Conservation (phyloP, 1,140 invertebrate genomes). For the Pseudomyrmex sp. region DNA sequence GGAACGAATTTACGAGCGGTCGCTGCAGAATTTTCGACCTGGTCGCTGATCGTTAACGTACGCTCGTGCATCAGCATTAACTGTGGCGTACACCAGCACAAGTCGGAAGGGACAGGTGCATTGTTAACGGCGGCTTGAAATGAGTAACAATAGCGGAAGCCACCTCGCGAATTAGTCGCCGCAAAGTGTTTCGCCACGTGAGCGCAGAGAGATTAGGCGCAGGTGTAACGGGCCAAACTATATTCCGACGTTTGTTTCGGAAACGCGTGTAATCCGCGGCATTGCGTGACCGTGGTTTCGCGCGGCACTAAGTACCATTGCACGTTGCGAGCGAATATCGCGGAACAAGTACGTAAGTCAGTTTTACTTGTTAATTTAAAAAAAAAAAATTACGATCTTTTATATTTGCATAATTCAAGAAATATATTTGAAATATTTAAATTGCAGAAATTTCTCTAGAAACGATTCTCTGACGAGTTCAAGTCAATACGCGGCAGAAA, state of each 20-base stretch:
- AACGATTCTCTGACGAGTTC: not conserved
- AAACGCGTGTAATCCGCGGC: slow-evolving; percentile 8
- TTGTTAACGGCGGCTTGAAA: slow-evolving; percentile 50
- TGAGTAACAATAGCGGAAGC: slow-evolving; percentile 58
- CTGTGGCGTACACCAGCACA: slow-evolving; percentile 8
- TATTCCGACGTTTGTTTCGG: slow-evolving; percentile 49
- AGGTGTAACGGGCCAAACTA: slow-evolving; percentile 42
- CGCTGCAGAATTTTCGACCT: slow-evolving; percentile 47
- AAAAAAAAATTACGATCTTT: no score
- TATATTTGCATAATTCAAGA: not conserved
- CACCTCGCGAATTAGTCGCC: slow-evolving; percentile 51
- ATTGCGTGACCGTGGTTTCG: not conserved
- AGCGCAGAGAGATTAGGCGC: slow-evolving; percentile 46
- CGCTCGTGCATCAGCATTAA: slow-evolving; percentile 61
- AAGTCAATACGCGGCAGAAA: not conserved
- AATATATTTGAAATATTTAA: no score
- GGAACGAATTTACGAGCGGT: slow-evolving; percentile 54
- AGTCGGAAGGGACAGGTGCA: slow-evolving; percentile 46
- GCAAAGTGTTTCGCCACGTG: slow-evolving; percentile 43
- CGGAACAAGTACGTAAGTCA: no score
- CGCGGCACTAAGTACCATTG: not conserved
- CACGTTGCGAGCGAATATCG: not conserved
- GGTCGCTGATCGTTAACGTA: slow-evolving; percentile 51
- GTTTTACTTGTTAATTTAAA: no score
- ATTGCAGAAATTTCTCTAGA: no score